Evolutionary conservation across 2,888 invertebrate species (phyloP).

Genomic region (Amphipyra tragopoginis): DNA sequence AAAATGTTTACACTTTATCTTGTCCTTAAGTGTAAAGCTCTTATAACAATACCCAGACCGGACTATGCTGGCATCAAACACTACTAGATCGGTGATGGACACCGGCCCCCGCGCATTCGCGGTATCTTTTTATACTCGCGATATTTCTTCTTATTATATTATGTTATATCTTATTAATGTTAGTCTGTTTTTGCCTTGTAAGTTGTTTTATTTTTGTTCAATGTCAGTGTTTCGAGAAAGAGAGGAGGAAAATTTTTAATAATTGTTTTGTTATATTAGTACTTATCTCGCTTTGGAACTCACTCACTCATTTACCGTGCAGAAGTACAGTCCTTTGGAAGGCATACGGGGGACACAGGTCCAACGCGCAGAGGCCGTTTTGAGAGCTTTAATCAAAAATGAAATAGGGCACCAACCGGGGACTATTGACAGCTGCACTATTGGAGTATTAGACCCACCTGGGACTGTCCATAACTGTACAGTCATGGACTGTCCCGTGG

Average conservation of each 20-base stretch:
- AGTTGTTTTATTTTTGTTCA: constrained; percentile 14
- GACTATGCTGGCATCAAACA: constrained; percentile 45
- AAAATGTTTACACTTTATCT: constrained; percentile 7
- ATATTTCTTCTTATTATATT: constrained; percentile 42
- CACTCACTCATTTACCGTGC: too few species aligned
- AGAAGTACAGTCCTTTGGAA: too few species aligned
- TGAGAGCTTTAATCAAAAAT: too few species aligned
- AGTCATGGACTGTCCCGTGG: too few species aligned
- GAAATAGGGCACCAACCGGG: too few species aligned
- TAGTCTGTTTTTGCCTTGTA: constrained; percentile 5
- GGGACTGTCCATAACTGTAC: too few species aligned
- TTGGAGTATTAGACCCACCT: too few species aligned
- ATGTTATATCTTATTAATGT: constrained; percentile 33
- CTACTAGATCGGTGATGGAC: constrained; percentile 50
- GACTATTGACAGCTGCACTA: too few species aligned
- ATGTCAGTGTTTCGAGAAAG: constrained; percentile 39
- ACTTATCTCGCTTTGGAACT: too few species aligned
- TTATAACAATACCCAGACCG: constrained; percentile 63
- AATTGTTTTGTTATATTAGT: neutral
- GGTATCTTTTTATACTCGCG: constrained; percentile 30
- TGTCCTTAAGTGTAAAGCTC: constrained; percentile 52
- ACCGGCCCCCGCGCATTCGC: constrained; percentile 50
- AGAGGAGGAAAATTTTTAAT: constrained; percentile 31
- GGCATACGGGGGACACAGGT: too few species aligned
- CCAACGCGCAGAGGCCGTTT: too few species aligned